phyloP scores from a whole-genome alignment of 2,797 vertebrate species.

The Pempheris klunzingeri region DNA sequence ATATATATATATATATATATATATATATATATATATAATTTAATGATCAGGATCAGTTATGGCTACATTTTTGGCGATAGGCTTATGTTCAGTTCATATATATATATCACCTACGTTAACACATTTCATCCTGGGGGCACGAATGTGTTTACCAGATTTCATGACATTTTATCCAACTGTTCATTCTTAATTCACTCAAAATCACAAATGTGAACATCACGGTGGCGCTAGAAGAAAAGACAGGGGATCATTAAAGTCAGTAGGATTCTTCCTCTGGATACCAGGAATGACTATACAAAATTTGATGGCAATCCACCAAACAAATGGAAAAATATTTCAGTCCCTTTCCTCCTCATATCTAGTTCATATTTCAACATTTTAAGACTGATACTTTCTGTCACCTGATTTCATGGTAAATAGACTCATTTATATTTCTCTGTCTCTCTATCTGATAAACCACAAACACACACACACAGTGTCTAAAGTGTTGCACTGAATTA shows the following conservation, averaged over 20 bases:
- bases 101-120: too few relatives aligned
- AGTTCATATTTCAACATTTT: constrained; percentile 1
- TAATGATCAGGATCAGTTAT: too few relatives aligned
- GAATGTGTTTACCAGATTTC: too few relatives aligned
- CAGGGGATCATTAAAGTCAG: not conserved
- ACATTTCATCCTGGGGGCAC: too few relatives aligned
- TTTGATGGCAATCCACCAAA: too few relatives aligned
- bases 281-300: not conserved
- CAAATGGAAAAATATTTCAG: not conserved
- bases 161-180: too few relatives aligned
- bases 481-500: constrained; percentile 4
- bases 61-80: too few relatives aligned
- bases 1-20: too few relatives aligned
- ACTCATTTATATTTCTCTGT: constrained; percentile 32
- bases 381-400: constrained; percentile 1
- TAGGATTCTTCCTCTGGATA: not conserved
- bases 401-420: constrained; percentile 26
- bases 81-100: too few relatives aligned
- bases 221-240: not conserved
- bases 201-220: not conserved
- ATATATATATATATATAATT: too few relatives aligned
- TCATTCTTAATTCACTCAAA: too few relatives aligned
- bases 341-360: not conserved
- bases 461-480: constrained; percentile 20
- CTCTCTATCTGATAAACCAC: constrained; percentile 1